A percentile compares a stretch with the other conserved stretches of the same genome.
These are phyloP conservation scores for Erythrocercus mccallii DNA, from an alignment of 2,113 vertebrate species.

Conservation along the genomic window DNA sequence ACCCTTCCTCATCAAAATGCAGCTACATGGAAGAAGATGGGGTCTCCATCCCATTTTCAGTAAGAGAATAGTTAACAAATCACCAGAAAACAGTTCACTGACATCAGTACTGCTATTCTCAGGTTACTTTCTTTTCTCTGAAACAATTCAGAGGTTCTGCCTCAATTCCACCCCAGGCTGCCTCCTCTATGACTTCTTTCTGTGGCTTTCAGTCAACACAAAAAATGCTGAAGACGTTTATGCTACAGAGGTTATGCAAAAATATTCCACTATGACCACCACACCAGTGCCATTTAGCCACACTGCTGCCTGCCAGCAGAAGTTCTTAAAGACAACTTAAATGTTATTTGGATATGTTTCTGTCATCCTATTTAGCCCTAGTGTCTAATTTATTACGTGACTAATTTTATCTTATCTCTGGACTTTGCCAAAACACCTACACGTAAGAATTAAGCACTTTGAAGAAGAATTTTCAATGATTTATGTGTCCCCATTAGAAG, in stretches of 20 bases:
- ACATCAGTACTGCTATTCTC: not conserved
- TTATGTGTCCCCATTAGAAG: not conserved
- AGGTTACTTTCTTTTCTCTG: not conserved
- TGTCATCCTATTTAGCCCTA: not conserved
- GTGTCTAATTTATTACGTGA: not conserved
- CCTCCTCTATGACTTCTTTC: not conserved
- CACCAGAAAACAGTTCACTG: not conserved
- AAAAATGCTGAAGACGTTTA: not conserved
- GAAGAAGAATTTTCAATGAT: not conserved
- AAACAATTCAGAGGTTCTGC: not conserved
- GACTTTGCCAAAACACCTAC: conserved; percentile 10
- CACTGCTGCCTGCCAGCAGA: not conserved
- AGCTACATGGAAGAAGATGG: not conserved
- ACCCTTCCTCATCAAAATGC: not conserved
- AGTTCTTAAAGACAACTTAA: not conserved
- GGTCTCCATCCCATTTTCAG: not conserved
- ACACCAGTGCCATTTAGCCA: not conserved
- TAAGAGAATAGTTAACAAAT: not conserved
- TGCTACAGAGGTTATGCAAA: not conserved
- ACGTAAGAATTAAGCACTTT: not conserved
- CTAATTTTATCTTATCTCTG: not conserved
- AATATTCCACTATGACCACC: not conserved
- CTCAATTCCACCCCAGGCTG: not conserved
- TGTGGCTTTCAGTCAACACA: not conserved
- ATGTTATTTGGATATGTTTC: not conserved